Conservation (phyloP, 2,113 vertebrate genomes). For the Budorcas taxicolor region DNA sequence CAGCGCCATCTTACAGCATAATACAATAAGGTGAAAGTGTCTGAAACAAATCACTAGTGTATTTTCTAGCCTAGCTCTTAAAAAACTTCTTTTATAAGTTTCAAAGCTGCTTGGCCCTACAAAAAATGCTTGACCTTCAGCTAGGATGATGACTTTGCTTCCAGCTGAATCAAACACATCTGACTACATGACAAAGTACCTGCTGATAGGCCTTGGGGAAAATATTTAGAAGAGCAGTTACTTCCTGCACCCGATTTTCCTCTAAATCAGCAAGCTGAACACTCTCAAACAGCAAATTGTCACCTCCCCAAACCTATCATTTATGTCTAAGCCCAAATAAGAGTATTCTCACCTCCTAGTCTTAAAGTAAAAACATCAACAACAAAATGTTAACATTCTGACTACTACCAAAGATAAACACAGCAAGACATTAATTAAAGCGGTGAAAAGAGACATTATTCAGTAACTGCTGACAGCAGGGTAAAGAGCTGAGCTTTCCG, state of each 20-base stretch:
- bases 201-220: conserved; percentile 55
- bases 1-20: not conserved
- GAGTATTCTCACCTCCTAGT: not conserved
- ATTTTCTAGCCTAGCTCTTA: not conserved
- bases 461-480: not conserved
- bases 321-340: conserved; percentile 9
- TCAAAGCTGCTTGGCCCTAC: not conserved
- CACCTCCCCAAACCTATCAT: not conserved
- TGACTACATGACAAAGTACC: conserved; percentile 74
- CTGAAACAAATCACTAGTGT: not conserved
- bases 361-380: not conserved
- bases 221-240: conserved; percentile 26
- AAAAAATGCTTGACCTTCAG: not conserved
- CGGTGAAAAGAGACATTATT: not conserved
- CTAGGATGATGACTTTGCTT: conserved; percentile 22
- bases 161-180: conserved; percentile 69
- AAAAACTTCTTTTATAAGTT: not conserved
- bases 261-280: not conserved
- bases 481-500: not conserved
- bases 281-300: conserved; percentile 12
- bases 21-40: not conserved
- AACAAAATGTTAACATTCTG: not conserved
- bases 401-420: not conserved
- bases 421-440: not conserved
- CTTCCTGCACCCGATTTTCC: conserved; percentile 43